phyloP scores from a whole-genome alignment of 2,113 vertebrate genomes.

The Cololabis saira region DNA sequence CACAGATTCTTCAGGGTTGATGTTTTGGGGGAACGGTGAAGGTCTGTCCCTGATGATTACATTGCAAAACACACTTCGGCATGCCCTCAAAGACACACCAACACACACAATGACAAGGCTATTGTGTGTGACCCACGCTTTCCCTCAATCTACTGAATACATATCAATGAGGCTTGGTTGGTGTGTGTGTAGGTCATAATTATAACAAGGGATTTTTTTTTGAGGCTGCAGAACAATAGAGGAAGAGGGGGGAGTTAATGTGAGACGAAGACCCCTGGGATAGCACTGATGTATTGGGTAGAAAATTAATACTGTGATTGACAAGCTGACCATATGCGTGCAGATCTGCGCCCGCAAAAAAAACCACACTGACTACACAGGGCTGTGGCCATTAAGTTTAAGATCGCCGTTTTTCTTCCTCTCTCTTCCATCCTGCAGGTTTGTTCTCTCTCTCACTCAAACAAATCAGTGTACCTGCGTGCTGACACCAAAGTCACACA shows the following conservation, averaged over 20 bases:
- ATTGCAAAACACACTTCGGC: slow-evolving; percentile 53
- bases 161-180: slow-evolving; percentile 90
- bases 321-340: slow-evolving; percentile 66
- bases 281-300: slow-evolving; percentile 43
- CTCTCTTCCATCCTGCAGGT: slow-evolving; percentile 1
- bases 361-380: slow-evolving; percentile 12
- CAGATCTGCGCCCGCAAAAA: neutral
- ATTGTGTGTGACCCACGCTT: slow-evolving; percentile 89
- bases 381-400: slow-evolving; percentile 2
- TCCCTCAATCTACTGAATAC: slow-evolving; percentile 84
- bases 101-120: slow-evolving; percentile 82
- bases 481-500: slow-evolving; percentile 99
- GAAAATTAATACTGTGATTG: slow-evolving; percentile 69
- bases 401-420: slow-evolving; percentile 15
- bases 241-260: slow-evolving; percentile 46
- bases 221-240: slow-evolving; percentile 69
- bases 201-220: slow-evolving; percentile 87
- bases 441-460: slow-evolving; percentile 17
- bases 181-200: slow-evolving; percentile 91
- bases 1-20: slow-evolving; percentile 37
- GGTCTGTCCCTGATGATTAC: slow-evolving; percentile 66
- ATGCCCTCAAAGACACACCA: slow-evolving; percentile 45
- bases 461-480: slow-evolving; percentile 88
- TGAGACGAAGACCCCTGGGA: slow-evolving; percentile 69
- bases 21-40: slow-evolving; percentile 52